A percentile compares a stretch with the other conserved stretches of the same genome.
These are phyloP conservation scores for Sialia sialis DNA, from an alignment of 2,113 vertebrate species.

Conservation along the genomic window DNA sequence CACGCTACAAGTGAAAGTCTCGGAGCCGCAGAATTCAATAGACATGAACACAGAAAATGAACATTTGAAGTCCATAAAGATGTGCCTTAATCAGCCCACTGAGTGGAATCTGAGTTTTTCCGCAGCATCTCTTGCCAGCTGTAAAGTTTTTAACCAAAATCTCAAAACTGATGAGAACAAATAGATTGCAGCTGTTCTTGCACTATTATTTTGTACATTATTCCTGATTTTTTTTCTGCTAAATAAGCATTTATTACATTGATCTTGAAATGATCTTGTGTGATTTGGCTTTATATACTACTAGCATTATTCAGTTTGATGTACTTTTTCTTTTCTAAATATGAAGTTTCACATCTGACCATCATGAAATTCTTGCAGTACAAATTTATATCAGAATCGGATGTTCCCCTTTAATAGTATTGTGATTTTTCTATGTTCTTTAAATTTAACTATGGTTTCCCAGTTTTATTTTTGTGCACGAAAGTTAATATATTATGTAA, in stretches of 20 bases:
- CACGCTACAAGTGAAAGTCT: constrained; percentile 74
- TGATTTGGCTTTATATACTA: constrained; percentile 77
- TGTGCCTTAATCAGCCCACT: constrained; percentile 80
- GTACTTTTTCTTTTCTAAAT: constrained; percentile 66
- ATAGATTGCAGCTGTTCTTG: constrained; percentile 72
- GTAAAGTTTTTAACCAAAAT: constrained; percentile 79
- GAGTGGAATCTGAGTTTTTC: constrained; percentile 76
- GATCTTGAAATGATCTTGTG: constrained; percentile 69
- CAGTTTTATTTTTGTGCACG: constrained; percentile 72
- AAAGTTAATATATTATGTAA: constrained; percentile 75
- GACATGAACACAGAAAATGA: constrained; percentile 71
- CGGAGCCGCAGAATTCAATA: constrained; percentile 73
- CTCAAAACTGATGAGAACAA: constrained; percentile 76
- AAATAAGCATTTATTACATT: constrained; percentile 69
- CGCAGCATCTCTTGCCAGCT: constrained; percentile 72
- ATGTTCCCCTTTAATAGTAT: constrained; percentile 72
- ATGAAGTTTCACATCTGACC: constrained; percentile 54
- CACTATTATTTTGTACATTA: constrained; percentile 76
- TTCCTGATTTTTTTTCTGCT: constrained; percentile 58
- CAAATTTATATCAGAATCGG: constrained; percentile 57
- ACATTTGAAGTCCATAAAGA: constrained; percentile 76
- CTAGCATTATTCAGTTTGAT: constrained; percentile 71
- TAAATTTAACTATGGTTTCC: constrained; percentile 63
- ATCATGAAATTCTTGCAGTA: constrained; percentile 71
- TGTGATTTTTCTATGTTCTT: constrained; percentile 73